phyloP scores from a whole-genome alignment of 2,888 invertebrate genomes.

The Pandemis corylana region DNA sequence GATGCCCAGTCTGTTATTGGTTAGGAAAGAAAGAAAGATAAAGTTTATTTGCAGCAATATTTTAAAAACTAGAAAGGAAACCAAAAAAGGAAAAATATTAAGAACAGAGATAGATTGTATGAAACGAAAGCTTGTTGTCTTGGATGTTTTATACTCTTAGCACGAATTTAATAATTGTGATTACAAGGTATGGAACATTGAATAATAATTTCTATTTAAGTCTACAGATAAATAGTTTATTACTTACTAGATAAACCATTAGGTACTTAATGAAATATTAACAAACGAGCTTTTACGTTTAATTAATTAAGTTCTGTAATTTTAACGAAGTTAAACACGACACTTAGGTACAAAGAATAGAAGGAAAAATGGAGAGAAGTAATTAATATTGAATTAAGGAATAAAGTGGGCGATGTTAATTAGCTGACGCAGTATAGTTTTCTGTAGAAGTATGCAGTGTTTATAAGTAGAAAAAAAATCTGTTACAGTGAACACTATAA shows the following conservation, averaged over 20 bases:
- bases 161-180: too few species aligned
- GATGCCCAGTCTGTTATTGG: too few species aligned
- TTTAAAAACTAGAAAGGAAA: too few species aligned
- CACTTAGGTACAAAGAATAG: neutral
- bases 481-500: neutral
- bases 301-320: conserved; percentile 8
- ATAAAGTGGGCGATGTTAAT: conserved; percentile 21
- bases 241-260: neutral
- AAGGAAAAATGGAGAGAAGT: neutral
- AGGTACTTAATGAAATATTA: neutral
- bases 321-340: neutral
- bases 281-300: neutral
- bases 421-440: conserved; percentile 1
- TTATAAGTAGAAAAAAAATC: neutral
- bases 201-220: too few species aligned
- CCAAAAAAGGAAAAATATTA: too few species aligned
- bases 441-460: neutral
- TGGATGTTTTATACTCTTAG: too few species aligned
- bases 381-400: conserved; percentile 37
- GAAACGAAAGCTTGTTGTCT: too few species aligned
- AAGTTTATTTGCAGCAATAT: too few species aligned
- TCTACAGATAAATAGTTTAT: too few species aligned
- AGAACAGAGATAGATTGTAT: too few species aligned
- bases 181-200: too few species aligned
- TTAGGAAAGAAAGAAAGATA: too few species aligned